phyloP scores from a whole-genome alignment of 2,797 vertebrate species.

The Petrocephalus sullivani region DNA sequence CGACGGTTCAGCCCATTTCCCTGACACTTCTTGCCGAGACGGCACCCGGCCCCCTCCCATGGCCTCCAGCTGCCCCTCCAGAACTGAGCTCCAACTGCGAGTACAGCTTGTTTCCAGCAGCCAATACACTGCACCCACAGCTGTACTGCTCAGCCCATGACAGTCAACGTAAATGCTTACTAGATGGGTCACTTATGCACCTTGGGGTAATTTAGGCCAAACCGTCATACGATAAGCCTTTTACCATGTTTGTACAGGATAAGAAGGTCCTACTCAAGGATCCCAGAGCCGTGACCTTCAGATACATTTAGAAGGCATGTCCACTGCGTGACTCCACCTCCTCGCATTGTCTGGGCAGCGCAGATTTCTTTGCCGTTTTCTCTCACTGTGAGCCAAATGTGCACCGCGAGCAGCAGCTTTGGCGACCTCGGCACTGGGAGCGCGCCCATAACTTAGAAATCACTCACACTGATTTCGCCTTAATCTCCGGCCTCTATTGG shows the following conservation, averaged over 20 bases:
- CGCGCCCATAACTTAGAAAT: constrained; percentile 15
- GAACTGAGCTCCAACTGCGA: not conserved
- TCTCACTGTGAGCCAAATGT: not conserved
- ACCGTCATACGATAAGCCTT: not conserved
- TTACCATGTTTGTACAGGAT: not conserved
- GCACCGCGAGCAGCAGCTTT: constrained; percentile 11
- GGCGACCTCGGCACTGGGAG: not conserved
- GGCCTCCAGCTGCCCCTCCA: not conserved
- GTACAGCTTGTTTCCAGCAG: constrained; percentile 21
- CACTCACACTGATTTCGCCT: constrained; percentile 40
- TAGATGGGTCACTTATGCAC: constrained; percentile 4
- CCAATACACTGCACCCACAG: constrained; percentile 10
- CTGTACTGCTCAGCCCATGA: constrained; percentile 10
- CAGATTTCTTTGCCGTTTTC: not conserved
- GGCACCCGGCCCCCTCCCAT: not conserved
- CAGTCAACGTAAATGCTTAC: constrained; percentile 5
- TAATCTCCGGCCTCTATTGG: constrained; percentile 55
- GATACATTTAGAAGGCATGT: not conserved
- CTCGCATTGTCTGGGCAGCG: constrained; percentile 25
- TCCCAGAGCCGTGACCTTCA: not conserved
- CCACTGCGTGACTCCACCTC: not conserved
- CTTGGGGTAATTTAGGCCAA: not conserved
- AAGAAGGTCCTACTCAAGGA: not conserved
- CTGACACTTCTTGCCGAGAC: not conserved
- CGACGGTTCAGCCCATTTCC: constrained; percentile 21